A percentile compares a stretch with the other conserved stretches of the same genome.
Evolutionary conservation across 2,797 vertebrate species (phyloP).

Genomic region (Odontamblyopus lacepedii): DNA sequence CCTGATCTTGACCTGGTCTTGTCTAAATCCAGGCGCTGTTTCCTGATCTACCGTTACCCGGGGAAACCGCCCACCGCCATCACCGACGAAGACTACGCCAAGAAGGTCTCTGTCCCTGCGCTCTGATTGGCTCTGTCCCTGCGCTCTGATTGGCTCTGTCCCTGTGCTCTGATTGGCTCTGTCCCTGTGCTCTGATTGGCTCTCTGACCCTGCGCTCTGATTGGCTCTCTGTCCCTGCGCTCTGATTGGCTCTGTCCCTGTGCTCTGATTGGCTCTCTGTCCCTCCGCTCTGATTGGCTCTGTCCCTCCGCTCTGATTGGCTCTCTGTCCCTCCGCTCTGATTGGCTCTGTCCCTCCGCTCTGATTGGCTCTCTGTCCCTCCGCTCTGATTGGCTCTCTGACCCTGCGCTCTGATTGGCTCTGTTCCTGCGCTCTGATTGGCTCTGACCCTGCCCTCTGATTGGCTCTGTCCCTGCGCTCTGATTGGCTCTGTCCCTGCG

Average conservation of each 20-base stretch:
- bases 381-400: not conserved
- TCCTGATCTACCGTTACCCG: constrained; percentile 89
- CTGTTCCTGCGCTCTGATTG: too few relatives aligned
- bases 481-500: too few relatives aligned
- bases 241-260: constrained; percentile 56
- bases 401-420: not conserved
- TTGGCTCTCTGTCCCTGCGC: too few relatives aligned
- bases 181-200: not conserved
- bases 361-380: constrained; percentile 5
- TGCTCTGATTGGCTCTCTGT: not conserved
- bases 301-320: too few relatives aligned
- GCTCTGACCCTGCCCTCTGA: too few relatives aligned
- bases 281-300: not conserved
- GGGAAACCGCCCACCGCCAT: constrained; percentile 86
- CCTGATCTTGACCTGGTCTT: not conserved
- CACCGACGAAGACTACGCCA: constrained; percentile 82
- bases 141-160: too few relatives aligned
- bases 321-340: too few relatives aligned
- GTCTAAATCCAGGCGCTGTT: constrained; percentile 78
- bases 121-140: too few relatives aligned
- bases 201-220: not conserved
- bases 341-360: not conserved
- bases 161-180: too few relatives aligned
- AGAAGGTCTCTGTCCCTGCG: constrained; percentile 76
- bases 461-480: too few relatives aligned